Conservation (phyloP, 2,888 invertebrate genomes). For the Sycophila texana region DNA sequence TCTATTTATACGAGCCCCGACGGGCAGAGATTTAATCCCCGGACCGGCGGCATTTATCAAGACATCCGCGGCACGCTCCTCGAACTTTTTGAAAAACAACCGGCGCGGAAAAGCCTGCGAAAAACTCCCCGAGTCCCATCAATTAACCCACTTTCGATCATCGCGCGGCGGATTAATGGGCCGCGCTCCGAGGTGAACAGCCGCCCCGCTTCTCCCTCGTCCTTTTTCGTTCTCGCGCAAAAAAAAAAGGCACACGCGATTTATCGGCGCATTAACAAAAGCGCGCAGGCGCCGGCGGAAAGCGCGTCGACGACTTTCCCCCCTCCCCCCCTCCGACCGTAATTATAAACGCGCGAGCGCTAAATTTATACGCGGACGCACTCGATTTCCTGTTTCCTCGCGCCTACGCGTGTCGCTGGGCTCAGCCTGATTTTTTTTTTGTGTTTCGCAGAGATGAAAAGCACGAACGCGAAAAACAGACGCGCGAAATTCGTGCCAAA, state of each 20-base stretch:
- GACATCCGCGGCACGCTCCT: no score
- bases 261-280: slow-evolving; percentile 52
- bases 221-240: neutral
- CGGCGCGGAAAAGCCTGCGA: neutral
- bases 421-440: neutral
- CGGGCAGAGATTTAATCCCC: no score
- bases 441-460: neutral
- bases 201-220: slow-evolving; percentile 2
- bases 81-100: neutral
- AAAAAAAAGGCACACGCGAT: slow-evolving; percentile 50
- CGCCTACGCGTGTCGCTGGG: neutral
- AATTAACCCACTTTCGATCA: slow-evolving; percentile 52
- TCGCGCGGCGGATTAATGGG: slow-evolving; percentile 52
- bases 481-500: neutral
- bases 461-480: no score
- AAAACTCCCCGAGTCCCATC: slow-evolving; percentile 36
- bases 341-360: slow-evolving; percentile 62
- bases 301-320: slow-evolving; percentile 10
- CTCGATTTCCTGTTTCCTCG: slow-evolving; percentile 61
- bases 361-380: slow-evolving; percentile 63
- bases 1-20: no score
- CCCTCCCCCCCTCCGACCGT: slow-evolving; percentile 63
- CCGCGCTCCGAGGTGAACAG: slow-evolving; percentile 30
- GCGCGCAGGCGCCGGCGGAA: neutral
- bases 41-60: no score